Evolutionary conservation across 2,888 invertebrate genomes (phyloP).

Genomic region (Dasysyrphus tricinctus): DNA sequence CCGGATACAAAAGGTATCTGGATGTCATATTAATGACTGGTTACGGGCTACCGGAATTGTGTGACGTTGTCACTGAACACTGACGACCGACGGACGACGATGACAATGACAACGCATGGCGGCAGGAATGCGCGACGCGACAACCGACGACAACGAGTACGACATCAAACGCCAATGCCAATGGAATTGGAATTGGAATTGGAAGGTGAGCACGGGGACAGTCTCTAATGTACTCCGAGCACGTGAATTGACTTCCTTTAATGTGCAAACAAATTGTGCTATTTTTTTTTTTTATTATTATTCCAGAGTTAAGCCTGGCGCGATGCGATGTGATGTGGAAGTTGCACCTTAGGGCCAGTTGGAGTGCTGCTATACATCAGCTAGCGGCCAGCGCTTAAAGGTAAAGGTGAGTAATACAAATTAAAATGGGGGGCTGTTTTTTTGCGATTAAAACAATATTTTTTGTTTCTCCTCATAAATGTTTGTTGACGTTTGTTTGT

Average conservation of each 20-base stretch:
- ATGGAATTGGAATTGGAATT: too few species aligned
- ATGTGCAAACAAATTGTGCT: conserved; percentile 65
- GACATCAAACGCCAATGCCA: conserved; percentile 10
- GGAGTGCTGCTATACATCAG: conserved; percentile 44
- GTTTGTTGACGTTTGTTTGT: conserved; percentile 43
- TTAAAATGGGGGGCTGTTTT: conserved; percentile 58
- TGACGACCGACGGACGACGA: conserved; percentile 4
- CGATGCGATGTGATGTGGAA: conserved; percentile 36
- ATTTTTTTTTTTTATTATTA: conserved; percentile 5
- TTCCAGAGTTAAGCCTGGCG: conserved; percentile 39
- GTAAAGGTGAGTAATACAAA: conserved; percentile 61
- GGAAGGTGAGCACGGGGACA: conserved; percentile 17
- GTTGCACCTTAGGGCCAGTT: conserved; percentile 52
- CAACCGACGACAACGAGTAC: neutral
- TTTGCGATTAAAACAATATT: conserved; percentile 41
- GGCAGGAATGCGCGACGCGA: conserved; percentile 27
- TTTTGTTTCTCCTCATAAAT: conserved; percentile 19
- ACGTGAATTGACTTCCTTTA: conserved; percentile 74
- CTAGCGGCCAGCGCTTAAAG: neutral
- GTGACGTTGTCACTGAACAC: conserved; percentile 63
- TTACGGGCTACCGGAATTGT: conserved; percentile 69
- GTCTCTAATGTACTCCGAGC: conserved; percentile 65
- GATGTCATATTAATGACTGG: conserved; percentile 75
- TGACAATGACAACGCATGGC: conserved; percentile 17
- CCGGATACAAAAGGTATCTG: conserved; percentile 75